These are phyloP conservation scores for Orientallactaga sibirica DNA, from an alignment of 2,797 vertebrate species.

Conservation along the genomic window DNA sequence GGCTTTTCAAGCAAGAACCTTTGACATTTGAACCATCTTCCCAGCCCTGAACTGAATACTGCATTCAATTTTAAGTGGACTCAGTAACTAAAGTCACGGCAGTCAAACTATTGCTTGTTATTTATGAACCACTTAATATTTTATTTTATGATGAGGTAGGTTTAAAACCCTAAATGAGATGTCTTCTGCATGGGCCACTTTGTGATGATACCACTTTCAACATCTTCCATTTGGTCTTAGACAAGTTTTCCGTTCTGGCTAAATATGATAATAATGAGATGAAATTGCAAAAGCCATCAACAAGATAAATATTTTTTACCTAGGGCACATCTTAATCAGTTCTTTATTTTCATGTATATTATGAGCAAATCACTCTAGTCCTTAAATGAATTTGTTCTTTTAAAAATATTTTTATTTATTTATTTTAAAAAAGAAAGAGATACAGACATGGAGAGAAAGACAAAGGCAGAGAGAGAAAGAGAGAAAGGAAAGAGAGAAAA, in stretches of 20 bases:
- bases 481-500: too few species aligned
- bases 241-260: neutral
- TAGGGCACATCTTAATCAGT: neutral
- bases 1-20: too few species aligned
- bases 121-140: slow-evolving; percentile 33
- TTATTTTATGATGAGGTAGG: neutral
- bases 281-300: slow-evolving; percentile 9
- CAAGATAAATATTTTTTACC: neutral
- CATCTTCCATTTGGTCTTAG: neutral
- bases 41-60: neutral
- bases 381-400: neutral
- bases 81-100: neutral
- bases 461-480: too few species aligned
- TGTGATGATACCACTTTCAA: neutral
- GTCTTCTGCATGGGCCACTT: neutral
- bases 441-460: too few species aligned
- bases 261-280: neutral
- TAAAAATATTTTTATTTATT: neutral
- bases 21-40: too few species aligned
- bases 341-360: neutral
- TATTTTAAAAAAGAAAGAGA: too few species aligned
- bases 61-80: neutral
- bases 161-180: neutral
- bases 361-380: neutral
- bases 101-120: slow-evolving; percentile 7